These are phyloP conservation scores for Nesogale talazaci DNA, from an alignment of 2,113 vertebrate species.

Conservation along the genomic window DNA sequence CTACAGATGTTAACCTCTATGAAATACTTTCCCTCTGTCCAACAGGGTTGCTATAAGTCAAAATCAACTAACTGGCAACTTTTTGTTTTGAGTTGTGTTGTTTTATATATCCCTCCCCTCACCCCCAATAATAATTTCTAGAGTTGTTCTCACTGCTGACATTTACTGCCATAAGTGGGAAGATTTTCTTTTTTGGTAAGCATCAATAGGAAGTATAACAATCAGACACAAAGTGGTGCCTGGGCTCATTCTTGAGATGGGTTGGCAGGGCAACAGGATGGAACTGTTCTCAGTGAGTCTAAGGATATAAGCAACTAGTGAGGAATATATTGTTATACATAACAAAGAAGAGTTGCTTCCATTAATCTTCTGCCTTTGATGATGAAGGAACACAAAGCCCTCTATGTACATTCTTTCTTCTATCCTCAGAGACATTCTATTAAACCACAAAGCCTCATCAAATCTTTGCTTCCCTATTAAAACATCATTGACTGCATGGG, in stretches of 20 bases:
- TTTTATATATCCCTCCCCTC: no score
- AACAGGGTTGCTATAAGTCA: background rate
- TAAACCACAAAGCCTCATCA: conserved; percentile 55
- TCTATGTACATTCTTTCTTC: conserved; percentile 11
- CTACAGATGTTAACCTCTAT: background rate
- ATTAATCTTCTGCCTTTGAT: background rate
- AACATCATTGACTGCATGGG: background rate
- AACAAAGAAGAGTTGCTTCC: conserved; percentile 31
- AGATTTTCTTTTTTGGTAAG: conserved; percentile 59
- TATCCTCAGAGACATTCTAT: conserved; percentile 41
- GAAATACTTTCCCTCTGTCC: background rate
- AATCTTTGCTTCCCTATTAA: conserved; percentile 49
- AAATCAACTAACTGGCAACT: background rate
- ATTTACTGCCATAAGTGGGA: background rate
- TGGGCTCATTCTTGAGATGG: conserved; percentile 44
- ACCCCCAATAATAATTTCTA: conserved; percentile 2
- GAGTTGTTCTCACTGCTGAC: conserved; percentile 14
- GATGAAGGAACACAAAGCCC: conserved; percentile 20
- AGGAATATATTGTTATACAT: conserved; percentile 23
- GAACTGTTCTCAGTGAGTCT: background rate
- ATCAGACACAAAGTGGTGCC: conserved; percentile 21
- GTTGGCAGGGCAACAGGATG: conserved; percentile 48
- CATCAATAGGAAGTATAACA: conserved; percentile 27
- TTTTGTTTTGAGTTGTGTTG: no score
- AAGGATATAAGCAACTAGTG: conserved; percentile 46